Base-by-base conservation (phyloP, 2,113 vertebrate genomes). In the Actinemys pallida region DNA sequence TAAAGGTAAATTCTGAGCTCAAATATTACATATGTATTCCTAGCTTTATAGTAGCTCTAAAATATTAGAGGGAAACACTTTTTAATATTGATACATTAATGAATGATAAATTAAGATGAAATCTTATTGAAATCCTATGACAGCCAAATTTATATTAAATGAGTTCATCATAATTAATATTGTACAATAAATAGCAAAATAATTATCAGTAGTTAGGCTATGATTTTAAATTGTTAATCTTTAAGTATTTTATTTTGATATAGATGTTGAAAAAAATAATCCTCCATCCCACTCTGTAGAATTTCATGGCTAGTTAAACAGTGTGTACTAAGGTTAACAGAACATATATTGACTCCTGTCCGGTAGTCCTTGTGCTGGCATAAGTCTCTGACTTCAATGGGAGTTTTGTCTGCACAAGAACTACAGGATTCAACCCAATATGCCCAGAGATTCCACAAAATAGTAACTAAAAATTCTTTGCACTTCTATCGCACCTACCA, bases 11-110 rank as follows among this genome's bases (percentile, higher is more conserved):
- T 92, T 65, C 90, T 92, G 85, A 94, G 84, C 87, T 91, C 89
- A 81, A n/a, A 17, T 59, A 92, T 91, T 39, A 86, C 87, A 57
- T 62, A 82, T 2, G 1, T 94, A 89, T 65, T 69, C 35, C 90
- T 65, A 84, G 90, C 81, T 98, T 97, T 97, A 94, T 88, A 93
- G 92, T 65, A 94, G 92, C 54, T 90, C 78, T 95, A 97, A 96
- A 96, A 87, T 79, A 93, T 97, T 95, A 98, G 57, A 94, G 56
- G 89, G 69, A 93, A 94, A 95, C 93, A 81, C 83, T 94, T 96
- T 86, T 95, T 95, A 94, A 96, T 96, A 96, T 95, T 81, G 96
- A 96, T 89, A 95, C 89, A 90, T 97, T 98, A 98, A 98, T 95
- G 97, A 98, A 96, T 89, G 84, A 96, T 95, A 96, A 97, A 98